phyloP scores from a whole-genome alignment of 2,797 vertebrate species.

The Morelia viridis region DNA sequence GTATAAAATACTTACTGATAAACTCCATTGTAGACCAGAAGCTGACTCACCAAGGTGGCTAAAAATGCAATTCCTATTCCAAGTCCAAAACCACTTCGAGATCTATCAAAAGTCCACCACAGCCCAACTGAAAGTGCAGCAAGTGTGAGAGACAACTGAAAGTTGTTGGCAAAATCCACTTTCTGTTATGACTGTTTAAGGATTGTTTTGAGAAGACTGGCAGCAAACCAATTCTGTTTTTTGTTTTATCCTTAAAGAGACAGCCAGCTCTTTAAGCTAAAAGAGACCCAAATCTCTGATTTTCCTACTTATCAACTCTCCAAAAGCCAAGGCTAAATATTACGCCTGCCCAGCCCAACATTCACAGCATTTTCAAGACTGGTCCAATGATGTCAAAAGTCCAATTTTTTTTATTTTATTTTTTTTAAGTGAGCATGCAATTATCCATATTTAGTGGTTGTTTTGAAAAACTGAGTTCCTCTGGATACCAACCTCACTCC shows the following conservation, averaged over 20 bases:
- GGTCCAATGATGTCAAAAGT: background rate
- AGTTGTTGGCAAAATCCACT: slow-evolving; percentile 96
- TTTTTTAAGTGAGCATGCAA: background rate
- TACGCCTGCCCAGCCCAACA: too few species aligned
- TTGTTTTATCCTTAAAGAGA: background rate
- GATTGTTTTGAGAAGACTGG: slow-evolving; percentile 57
- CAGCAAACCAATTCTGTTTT: background rate
- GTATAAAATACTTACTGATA: slow-evolving; percentile 86
- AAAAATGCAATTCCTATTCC: slow-evolving; percentile 88
- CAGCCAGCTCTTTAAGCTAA: background rate
- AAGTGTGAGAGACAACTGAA: slow-evolving; percentile 91
- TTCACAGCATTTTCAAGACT: background rate
- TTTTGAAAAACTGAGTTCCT: background rate
- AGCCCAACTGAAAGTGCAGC: slow-evolving; percentile 92
- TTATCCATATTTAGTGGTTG: background rate
- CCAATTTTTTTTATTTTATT: background rate
- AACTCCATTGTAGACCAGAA: slow-evolving; percentile 92
- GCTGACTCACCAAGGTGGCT: slow-evolving; percentile 88
- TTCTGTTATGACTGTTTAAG: slow-evolving; percentile 85
- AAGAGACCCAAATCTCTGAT: background rate
- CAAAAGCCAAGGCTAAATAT: background rate
- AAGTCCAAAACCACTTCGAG: slow-evolving; percentile 89
- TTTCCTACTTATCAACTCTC: background rate
- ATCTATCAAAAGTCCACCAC: slow-evolving; percentile 97
- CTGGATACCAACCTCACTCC: background rate